Percentiles rank a stretch among this genome's conserved stretches.
These are phyloP conservation scores for Margaritifera margaritifera DNA, from an alignment of 2,888 invertebrate species.

Conservation along the genomic window DNA sequence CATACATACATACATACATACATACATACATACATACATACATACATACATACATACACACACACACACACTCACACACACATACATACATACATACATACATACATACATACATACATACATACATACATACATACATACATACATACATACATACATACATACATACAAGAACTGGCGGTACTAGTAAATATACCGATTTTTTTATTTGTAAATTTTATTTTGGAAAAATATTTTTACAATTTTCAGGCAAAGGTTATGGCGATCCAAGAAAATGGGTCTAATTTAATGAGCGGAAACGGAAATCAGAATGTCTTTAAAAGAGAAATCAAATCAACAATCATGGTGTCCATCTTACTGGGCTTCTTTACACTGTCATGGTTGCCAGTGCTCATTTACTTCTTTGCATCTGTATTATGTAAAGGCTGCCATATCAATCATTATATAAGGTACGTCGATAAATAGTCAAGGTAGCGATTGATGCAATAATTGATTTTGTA, in stretches of 20 bases:
- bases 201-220: neutral
- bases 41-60: too few species aligned
- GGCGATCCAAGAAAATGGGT: slow-evolving; percentile 15
- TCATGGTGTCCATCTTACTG: slow-evolving; percentile 36
- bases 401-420: slow-evolving; percentile 27
- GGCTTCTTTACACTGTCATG: slow-evolving; percentile 37
- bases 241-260: slow-evolving; percentile 25
- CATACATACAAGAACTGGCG: neutral
- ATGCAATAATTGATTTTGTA: too few species aligned
- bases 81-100: too few species aligned
- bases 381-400: slow-evolving; percentile 34
- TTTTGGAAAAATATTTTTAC: too few species aligned
- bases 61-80: too few species aligned
- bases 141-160: too few species aligned
- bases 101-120: too few species aligned
- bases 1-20: too few species aligned
- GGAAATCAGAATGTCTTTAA: slow-evolving; percentile 10
- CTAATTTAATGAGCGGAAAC: slow-evolving; percentile 1
- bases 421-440: slow-evolving; percentile 12
- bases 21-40: too few species aligned
- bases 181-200: neutral
- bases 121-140: too few species aligned
- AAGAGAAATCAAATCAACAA: slow-evolving; percentile 33
- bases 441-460: slow-evolving; percentile 27
- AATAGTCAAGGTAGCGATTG: neutral